These are phyloP conservation scores for Harpagoxenus sublaevis DNA, from an alignment of 2,888 invertebrate genomes.

Conservation along the genomic window DNA sequence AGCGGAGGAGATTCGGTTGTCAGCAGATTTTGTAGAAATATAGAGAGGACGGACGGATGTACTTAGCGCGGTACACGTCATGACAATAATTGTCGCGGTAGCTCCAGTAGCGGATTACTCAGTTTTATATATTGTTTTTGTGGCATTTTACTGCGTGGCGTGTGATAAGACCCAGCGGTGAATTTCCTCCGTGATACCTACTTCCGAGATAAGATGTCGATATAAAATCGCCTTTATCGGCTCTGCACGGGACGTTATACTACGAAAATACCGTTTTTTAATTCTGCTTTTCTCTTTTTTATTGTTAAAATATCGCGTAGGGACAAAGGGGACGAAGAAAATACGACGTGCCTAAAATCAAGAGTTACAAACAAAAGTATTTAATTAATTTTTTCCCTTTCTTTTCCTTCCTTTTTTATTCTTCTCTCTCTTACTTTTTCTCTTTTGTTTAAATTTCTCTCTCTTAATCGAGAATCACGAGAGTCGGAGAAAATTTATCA, in stretches of 20 bases:
- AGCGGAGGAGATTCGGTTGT: neutral
- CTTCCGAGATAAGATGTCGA: constrained; percentile 53
- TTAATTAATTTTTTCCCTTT: neutral
- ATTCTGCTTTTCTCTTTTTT: neutral
- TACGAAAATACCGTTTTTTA: neutral
- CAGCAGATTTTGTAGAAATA: neutral
- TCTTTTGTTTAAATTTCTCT: neutral
- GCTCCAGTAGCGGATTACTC: neutral
- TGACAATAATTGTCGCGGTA: constrained; percentile 16
- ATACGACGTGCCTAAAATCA: neutral
- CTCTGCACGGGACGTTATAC: neutral
- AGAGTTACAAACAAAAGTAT: neutral
- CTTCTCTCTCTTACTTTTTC: neutral
- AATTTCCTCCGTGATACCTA: constrained; percentile 50
- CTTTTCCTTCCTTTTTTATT: neutral
- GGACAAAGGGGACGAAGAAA: neutral
- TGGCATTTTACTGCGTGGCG: constrained; percentile 29
- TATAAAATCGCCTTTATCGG: constrained; percentile 17
- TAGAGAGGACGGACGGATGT: constrained; percentile 3
- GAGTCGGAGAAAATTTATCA: neutral
- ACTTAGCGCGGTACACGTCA: neutral
- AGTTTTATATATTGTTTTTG: constrained; percentile 2
- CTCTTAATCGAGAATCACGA: neutral
- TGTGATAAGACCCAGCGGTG: constrained; percentile 55
- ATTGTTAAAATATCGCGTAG: neutral